Conservation (phyloP, 2,888 invertebrate species). For the Leucoptera coffeella region DNA sequence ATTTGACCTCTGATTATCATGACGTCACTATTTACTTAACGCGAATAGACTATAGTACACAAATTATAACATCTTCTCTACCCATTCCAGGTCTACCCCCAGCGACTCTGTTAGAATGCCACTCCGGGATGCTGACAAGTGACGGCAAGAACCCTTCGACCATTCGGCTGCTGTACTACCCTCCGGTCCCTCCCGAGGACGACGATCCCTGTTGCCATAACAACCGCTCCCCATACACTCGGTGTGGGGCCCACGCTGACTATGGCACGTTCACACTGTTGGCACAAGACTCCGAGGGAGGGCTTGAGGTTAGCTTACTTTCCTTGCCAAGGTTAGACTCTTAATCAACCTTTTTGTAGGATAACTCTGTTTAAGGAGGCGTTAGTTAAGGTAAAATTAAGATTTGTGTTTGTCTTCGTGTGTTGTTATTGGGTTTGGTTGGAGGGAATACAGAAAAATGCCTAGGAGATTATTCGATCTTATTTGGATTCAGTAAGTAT, state of each 20-base stretch:
- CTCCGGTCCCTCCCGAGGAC: conserved; percentile 58
- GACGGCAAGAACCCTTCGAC: conserved; percentile 60
- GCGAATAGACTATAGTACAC: too few relatives aligned
- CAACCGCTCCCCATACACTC: conserved; percentile 35
- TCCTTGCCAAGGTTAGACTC: too few relatives aligned
- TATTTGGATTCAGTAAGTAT: too few relatives aligned
- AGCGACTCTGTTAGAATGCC: conserved; percentile 56
- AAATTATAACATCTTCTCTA: conserved; percentile 5
- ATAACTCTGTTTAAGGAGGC: too few relatives aligned
- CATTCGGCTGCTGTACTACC: conserved; percentile 67
- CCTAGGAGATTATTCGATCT: too few relatives aligned
- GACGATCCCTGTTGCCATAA: conserved; percentile 36
- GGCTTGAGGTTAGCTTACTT: conserved; percentile 47
- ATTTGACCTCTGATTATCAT: too few relatives aligned
- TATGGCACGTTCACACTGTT: conserved; percentile 71
- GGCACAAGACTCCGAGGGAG: conserved; percentile 69
- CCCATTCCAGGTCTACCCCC: conserved; percentile 47
- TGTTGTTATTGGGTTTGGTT: too few relatives aligned
- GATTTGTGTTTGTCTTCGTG: too few relatives aligned
- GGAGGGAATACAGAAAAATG: conserved; percentile 60
- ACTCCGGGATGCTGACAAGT: conserved; percentile 59
- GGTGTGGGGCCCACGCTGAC: conserved; percentile 69
- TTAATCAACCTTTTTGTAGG: too few relatives aligned
- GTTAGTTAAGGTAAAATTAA: too few relatives aligned
- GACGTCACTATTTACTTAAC: too few relatives aligned